Evolutionary conservation across 2,888 invertebrate genomes (phyloP), one percentile per base, ranked within the genome.

Genomic region (Syritta pipiens): DNA sequence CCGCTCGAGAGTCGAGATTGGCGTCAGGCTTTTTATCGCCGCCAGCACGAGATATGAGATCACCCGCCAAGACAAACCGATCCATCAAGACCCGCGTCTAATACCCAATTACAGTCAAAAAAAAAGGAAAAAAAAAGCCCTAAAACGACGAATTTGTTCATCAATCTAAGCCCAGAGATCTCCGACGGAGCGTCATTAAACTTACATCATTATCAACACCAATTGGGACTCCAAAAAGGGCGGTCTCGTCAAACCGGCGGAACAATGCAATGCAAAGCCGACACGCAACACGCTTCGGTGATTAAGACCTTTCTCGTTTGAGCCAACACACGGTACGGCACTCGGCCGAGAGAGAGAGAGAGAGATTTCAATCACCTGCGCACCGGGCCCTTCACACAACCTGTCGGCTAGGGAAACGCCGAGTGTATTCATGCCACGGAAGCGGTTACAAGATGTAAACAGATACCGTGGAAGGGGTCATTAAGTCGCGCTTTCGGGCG

Each of bases 231-330:
- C 46, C 68, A 28, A 32, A 69, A 62, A 19, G 30, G 20, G 20
- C 30, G 22, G 26, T 30, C 53, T 46, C 67, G 10, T 44, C 28
- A 6, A 53, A 24, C 37, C 14, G 20, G n/a, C 30, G 14, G 1
- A 69, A 71, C 76, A 59, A 76, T 71, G 57, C 71, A 57, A 55
- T 28, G 51, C 67, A 59, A 37, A 28, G 28, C 49, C 55, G 76
- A 63, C 76, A 76, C 76, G 69, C 76, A 76, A 76, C 76, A 76
- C 76, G 76, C 76, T 76, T 44, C 76, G 62, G 55, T 76, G 76
- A 76, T 76, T 76, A 69, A 76, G 76, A 71, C 76, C 49, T 63
- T 71, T 49, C 69, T 63, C 49, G 57, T 76, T 44, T 42, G 46
- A 71, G 51, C 28, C 48, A 7, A 20, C n/a, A n/a, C n/a, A n/a